Conservation (phyloP, 2,113 vertebrate species). For the Abramis brama region DNA sequence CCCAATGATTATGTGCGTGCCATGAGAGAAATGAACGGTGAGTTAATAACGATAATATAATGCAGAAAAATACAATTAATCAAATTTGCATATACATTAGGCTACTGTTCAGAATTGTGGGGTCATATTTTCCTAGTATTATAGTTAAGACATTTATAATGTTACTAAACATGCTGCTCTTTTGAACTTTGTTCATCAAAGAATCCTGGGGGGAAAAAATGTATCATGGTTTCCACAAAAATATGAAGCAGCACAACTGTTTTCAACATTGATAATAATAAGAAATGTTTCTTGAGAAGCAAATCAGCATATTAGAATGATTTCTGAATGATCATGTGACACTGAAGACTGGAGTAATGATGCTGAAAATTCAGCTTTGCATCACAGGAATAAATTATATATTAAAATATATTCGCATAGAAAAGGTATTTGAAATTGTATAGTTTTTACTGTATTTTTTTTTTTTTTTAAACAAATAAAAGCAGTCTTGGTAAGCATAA, state of each 20-base stretch:
- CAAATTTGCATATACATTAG: neutral
- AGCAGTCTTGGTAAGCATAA: neutral
- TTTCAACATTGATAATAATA: neutral
- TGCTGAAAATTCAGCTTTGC: neutral
- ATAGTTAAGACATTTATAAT: neutral
- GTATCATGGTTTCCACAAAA: neutral
- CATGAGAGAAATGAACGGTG: conserved; percentile 95
- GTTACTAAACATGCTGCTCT: neutral
- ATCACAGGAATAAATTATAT: neutral
- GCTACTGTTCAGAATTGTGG: neutral
- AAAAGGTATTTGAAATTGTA: neutral
- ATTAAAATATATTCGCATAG: neutral
- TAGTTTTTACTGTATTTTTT: neutral
- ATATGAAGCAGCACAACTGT: neutral
- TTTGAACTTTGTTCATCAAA: neutral
- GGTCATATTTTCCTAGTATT: neutral
- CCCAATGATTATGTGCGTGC: conserved; percentile 91
- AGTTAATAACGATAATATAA: conserved; percentile 44
- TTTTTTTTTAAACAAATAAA: neutral
- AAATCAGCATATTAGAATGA: neutral
- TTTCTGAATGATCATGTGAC: neutral
- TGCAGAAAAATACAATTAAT: neutral
- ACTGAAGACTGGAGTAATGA: neutral
- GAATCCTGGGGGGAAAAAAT: neutral
- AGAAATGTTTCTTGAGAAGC: neutral